Evolutionary conservation across 2,797 vertebrate genomes (phyloP), one percentile per base, ranked within the genome.

Genomic region (Tragelaphus eurycerus): DNA sequence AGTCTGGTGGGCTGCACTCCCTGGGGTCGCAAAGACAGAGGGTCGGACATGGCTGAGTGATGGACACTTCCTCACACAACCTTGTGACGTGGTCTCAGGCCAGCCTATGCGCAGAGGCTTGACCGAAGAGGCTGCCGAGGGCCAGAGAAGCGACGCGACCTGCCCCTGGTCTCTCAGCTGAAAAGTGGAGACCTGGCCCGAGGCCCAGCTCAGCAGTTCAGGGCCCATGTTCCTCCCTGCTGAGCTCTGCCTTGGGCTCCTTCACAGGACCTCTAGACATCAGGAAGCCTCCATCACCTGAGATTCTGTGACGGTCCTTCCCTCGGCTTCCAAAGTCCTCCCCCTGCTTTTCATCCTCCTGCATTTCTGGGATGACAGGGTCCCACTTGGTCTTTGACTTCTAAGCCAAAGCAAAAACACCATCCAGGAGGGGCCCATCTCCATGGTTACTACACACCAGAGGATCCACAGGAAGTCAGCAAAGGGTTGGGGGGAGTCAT

Each of bases 381-480:
- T 86, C 38, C 83, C 38, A 59, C 90, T 38, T 95, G 97, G 92
- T 46, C 92, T 76, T 52, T 46, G 89, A 95, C 87, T 95, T 95
- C 92, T 92, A 95, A 96, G 79, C 76, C 91, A 23, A 59, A 95
- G 90, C 59, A 76, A 74, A 81, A 74, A 79, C 23, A 60, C 46
- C 64, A 71, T 12, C 96, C 93, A 89, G 71, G 76, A 52, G 92
- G 93, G 90, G 82, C 64, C 54, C 38, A 21, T 97, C 92, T 93
- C 97, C 96, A 97, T 92, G 97, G 96, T 96, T 96, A 97, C 97
- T 0, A 1, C 74, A 74, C 89, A 86, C 52, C 19, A 31, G 88
- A 92, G 96, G 90, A 17, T 38, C 89, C 84, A n/a, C 29, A 76
- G 82, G 95, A 92, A 87, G 79, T n/a, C 34, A 14, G 71, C 67